phyloP scores from a whole-genome alignment of 1,140 invertebrate species.

The Hyles vespertilio region DNA sequence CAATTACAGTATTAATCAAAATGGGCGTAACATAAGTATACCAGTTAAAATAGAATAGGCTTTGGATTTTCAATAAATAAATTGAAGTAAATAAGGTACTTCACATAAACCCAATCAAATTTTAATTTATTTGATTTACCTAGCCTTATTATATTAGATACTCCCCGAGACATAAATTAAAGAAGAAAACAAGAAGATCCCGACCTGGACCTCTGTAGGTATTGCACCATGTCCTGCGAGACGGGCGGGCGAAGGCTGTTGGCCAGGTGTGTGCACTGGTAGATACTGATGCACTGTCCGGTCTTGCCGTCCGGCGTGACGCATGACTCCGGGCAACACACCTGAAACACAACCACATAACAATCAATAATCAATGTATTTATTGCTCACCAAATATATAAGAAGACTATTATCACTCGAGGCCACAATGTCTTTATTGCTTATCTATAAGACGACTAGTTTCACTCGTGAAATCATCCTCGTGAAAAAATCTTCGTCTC shows the following conservation, averaged over 20 bases:
- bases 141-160: not conserved
- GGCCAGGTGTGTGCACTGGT: conserved; percentile 5
- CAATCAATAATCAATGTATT: not conserved
- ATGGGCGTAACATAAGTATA: no score
- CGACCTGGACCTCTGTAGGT: conserved; percentile 8
- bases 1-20: no score
- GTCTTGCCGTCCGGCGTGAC: conserved; percentile 4
- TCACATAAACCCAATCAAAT: not conserved
- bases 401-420: no score
- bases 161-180: not conserved
- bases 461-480: no score
- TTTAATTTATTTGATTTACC: not conserved
- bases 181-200: not conserved
- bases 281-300: conserved; percentile 9
- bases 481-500: no score
- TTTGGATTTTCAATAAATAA: not conserved
- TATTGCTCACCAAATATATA: not conserved
- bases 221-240: not conserved
- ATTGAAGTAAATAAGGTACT: not conserved
- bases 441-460: not conserved
- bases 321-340: conserved; percentile 11
- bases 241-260: conserved; percentile 5
- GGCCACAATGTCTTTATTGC: no score
- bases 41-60: not conserved
- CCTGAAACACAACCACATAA: conserved; percentile 2